Conservation (phyloP, 2,888 invertebrate species). For the Noctuana brunneofusca region DNA sequence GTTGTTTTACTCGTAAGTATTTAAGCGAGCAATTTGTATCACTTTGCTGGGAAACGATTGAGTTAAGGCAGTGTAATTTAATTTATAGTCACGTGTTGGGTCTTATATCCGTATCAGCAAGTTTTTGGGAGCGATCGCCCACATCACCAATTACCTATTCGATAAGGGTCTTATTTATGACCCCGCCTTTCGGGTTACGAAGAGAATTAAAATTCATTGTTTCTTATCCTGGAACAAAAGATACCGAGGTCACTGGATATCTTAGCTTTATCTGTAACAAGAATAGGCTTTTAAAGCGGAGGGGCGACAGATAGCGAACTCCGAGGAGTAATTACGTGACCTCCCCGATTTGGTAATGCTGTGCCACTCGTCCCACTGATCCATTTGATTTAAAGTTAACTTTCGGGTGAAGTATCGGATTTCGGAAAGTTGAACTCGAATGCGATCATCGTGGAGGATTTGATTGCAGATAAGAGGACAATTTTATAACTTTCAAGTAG, state of each 20-base stretch:
- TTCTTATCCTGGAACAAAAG: slow-evolving; percentile 75
- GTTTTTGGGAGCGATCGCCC: slow-evolving; percentile 67
- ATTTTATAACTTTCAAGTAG: slow-evolving; percentile 57
- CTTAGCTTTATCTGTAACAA: slow-evolving; percentile 76
- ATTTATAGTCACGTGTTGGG: slow-evolving; percentile 62
- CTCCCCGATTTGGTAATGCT: slow-evolving; percentile 59
- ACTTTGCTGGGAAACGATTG: slow-evolving; percentile 53
- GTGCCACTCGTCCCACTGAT: slow-evolving; percentile 47
- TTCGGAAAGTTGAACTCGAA: slow-evolving; percentile 55
- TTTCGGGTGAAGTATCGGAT: slow-evolving; percentile 53
- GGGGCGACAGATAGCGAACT: slow-evolving; percentile 57
- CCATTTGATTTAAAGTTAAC: slow-evolving; percentile 53
- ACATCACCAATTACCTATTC: slow-evolving; percentile 78
- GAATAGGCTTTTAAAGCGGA: slow-evolving; percentile 78
- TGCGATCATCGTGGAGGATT: slow-evolving; percentile 53
- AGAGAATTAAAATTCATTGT: slow-evolving; percentile 81
- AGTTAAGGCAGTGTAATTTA: slow-evolving; percentile 58
- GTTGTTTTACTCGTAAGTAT: slow-evolving; percentile 28
- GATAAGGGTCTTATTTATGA: slow-evolving; percentile 79
- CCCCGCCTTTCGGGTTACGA: slow-evolving; percentile 52
- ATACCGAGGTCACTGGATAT: slow-evolving; percentile 76
- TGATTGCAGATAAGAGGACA: slow-evolving; percentile 54
- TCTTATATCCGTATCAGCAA: slow-evolving; percentile 47
- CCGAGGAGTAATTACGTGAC: slow-evolving; percentile 67
- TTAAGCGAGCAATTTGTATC: slow-evolving; percentile 49